Base-by-base conservation (phyloP, 1,140 invertebrate species). In the Drosophila bocki region DNA sequence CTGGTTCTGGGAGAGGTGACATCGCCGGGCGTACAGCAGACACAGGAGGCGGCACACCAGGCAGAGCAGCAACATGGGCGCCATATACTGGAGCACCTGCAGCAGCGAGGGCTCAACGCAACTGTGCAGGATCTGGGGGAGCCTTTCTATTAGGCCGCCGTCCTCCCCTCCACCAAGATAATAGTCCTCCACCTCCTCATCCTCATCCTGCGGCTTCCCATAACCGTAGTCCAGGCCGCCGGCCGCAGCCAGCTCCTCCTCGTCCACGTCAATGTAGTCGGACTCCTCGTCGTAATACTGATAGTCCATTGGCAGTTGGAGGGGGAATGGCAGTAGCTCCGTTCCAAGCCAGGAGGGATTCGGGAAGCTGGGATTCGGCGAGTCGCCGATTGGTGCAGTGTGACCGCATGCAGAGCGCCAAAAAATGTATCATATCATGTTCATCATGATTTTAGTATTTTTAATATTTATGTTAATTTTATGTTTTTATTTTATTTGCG, bases 281-380 rank as follows among this genome's bases (percentile, higher is more conserved):
- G 53, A 54, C 15, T 80, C 78, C 39, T 84, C 84, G 63, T 90
- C 84, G 58, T 75, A 88, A 61, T 88, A 88, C 13, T 91, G 68
- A 64, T 91, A 91, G 53, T 91, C 85, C 85, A 88, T 88, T 8
- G 15, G 56, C 42, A 12, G 22, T 53, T 17, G 47, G 53, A 68
- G 17, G 13, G 17, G 13, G 35, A 37, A 15, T 1, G 35, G 7
- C 12, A 11, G 51, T 15, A 11, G 51, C 11, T 54, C 57, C 19
- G 33, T 56, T 39, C 39, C 57, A 44, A 35, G 47, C 61, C 26
- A 67, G 33, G 33, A 33, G 58, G 35, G 22, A 45, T 17, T n/a
- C 22, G 47, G 58, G 60, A 54, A 26, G 62, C 29, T 54, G 35
- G 35, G 47, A 26, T 33, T 29, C 41, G 60, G 41, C 37, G 12